Percentiles rank a stretch among this genome's conserved stretches.
Evolutionary conservation across 2,888 invertebrate species (phyloP).

Genomic region (Drosophila anceps): DNA sequence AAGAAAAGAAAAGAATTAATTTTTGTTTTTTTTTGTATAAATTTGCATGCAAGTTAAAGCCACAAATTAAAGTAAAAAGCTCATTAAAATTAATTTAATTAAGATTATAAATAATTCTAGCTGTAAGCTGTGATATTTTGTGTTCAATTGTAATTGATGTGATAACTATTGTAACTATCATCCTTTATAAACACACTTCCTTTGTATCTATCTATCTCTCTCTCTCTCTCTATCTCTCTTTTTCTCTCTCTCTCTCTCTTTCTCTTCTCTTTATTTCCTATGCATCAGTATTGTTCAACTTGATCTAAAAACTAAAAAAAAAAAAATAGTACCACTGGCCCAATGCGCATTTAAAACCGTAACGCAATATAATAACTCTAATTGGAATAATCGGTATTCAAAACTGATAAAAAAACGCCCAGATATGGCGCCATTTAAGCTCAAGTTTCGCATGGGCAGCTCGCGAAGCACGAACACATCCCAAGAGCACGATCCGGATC

Average conservation of each 20-base stretch:
- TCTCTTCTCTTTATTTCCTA: conserved; percentile 20
- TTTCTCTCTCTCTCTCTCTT: conserved; percentile 5
- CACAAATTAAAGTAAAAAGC: conserved; percentile 8
- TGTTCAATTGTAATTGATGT: conserved; percentile 31
- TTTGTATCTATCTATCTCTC: conserved; percentile 7
- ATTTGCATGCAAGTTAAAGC: conserved; percentile 37
- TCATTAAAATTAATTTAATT: not conserved
- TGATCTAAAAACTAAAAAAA: conserved; percentile 16
- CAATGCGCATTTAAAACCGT: conserved; percentile 50
- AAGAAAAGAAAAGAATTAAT: not conserved
- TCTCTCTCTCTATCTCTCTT: conserved; percentile 14
- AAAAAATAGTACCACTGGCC: conserved; percentile 21
- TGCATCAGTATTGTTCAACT: conserved; percentile 66
- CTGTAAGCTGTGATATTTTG: conserved; percentile 8
- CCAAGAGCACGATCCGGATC: conserved; percentile 85
- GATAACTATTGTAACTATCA: conserved; percentile 23
- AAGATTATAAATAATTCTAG: not conserved
- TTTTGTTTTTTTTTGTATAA: not conserved
- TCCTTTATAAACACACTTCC: conserved; percentile 5
- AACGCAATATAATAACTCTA: conserved; percentile 1
- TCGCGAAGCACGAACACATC: conserved; percentile 85
- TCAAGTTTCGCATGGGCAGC: conserved; percentile 85
- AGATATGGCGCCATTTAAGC: conserved; percentile 85
- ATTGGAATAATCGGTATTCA: conserved; percentile 2
- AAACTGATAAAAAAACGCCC: conserved; percentile 6